Conservation (phyloP, 2,113 vertebrate genomes). For the Fregetta grallaria region DNA sequence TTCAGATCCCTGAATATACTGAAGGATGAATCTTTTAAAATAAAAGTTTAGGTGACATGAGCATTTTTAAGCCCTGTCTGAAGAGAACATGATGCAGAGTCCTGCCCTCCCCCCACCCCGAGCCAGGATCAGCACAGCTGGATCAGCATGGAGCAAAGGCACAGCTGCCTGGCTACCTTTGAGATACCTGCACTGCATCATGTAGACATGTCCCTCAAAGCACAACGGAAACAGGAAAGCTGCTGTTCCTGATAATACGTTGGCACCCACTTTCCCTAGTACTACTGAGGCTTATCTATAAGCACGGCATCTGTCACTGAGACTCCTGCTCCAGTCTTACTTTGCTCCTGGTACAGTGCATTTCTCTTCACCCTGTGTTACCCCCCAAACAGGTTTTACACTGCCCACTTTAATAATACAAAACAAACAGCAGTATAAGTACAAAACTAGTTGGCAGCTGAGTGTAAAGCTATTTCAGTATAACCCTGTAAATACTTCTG, state of each 20-base stretch:
- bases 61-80: neutral
- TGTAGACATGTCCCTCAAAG: neutral
- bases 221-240: slow-evolving; percentile 4
- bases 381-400: neutral
- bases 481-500: neutral
- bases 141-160: neutral
- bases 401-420: neutral
- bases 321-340: neutral
- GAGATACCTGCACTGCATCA: neutral
- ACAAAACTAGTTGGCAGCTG: neutral
- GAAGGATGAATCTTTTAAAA: neutral
- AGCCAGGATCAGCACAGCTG: neutral
- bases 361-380: neutral
- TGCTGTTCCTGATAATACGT: neutral
- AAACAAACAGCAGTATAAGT: neutral
- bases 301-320: neutral
- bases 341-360: neutral
- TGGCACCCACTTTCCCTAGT: neutral
- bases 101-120: neutral
- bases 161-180: neutral
- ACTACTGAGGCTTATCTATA: neutral
- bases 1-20: neutral
- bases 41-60: neutral
- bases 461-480: neutral
- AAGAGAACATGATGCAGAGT: neutral